A percentile compares a stretch with the other conserved stretches of the same genome.
These are phyloP conservation scores for Melozone crissalis DNA, from an alignment of 2,113 vertebrate genomes.

Conservation along the genomic window DNA sequence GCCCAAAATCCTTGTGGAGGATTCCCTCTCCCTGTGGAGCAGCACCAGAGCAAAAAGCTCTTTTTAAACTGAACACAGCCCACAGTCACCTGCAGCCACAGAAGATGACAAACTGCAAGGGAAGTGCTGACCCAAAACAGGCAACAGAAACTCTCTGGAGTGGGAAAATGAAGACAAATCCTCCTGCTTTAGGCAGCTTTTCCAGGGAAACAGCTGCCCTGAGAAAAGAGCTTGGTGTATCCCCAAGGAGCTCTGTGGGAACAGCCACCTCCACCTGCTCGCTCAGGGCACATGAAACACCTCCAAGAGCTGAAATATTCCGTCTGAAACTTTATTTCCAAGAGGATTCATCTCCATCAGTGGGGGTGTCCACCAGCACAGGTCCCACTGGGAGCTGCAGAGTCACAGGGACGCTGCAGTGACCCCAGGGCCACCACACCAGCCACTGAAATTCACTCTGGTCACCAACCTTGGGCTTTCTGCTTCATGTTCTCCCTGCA, in stretches of 20 bases:
- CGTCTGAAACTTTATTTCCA: background rate
- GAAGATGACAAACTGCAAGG: background rate
- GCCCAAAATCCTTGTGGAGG: fast-evolving
- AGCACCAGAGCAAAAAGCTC: background rate
- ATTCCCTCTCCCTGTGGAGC: background rate
- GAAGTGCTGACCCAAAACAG: background rate
- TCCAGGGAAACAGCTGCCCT: background rate
- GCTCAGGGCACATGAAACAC: background rate
- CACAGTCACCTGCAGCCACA: background rate
- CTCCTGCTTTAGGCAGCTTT: background rate
- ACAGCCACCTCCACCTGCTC: background rate
- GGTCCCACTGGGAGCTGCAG: background rate
- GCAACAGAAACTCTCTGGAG: background rate
- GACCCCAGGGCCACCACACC: background rate
- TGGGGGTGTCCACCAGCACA: fast-evolving
- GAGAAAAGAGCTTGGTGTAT: background rate
- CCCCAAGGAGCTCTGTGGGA: background rate
- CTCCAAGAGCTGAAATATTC: background rate
- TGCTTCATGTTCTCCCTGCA: background rate
- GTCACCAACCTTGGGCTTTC: background rate
- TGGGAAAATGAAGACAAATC: background rate
- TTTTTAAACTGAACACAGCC: background rate
- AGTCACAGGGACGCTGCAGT: fast-evolving
- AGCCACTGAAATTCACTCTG: background rate
- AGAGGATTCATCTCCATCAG: background rate